phyloP scores from a whole-genome alignment of 1,140 invertebrate species.

The Ceratina calcarata region DNA sequence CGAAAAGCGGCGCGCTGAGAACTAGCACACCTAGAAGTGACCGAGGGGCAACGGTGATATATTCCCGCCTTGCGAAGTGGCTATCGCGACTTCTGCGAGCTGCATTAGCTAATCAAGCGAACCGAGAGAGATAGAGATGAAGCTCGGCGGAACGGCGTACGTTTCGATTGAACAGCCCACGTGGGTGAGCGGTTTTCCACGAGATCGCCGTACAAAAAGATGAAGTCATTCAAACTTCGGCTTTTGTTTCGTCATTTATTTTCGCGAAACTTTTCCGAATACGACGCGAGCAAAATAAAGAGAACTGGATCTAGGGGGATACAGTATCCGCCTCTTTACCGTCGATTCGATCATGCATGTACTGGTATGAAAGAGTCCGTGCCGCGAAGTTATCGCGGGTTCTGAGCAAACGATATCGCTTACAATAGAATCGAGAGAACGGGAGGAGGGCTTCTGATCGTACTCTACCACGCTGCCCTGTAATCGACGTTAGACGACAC shows the following conservation, averaged over 20 bases:
- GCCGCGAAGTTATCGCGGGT: background rate
- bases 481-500: background rate
- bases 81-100: conserved; percentile 10
- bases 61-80: background rate
- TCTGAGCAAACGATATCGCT: background rate
- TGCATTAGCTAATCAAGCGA: conserved; percentile 19
- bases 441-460: background rate
- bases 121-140: background rate
- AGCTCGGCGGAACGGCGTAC: background rate
- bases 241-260: conserved; percentile 11
- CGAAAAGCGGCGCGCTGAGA: background rate
- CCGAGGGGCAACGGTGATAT: background rate
- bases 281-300: background rate
- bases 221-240: conserved; percentile 10
- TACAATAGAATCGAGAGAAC: background rate
- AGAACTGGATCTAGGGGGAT: background rate
- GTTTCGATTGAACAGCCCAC: background rate
- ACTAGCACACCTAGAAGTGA: conserved; percentile 2
- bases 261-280: background rate
- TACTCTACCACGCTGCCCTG: background rate
- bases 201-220: conserved; percentile 15
- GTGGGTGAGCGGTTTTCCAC: background rate
- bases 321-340: background rate
- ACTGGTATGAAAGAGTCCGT: background rate
- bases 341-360: conserved; percentile 12